Evolutionary conservation across 2,888 invertebrate genomes (phyloP).

Genomic region (Antheraea yamamai): DNA sequence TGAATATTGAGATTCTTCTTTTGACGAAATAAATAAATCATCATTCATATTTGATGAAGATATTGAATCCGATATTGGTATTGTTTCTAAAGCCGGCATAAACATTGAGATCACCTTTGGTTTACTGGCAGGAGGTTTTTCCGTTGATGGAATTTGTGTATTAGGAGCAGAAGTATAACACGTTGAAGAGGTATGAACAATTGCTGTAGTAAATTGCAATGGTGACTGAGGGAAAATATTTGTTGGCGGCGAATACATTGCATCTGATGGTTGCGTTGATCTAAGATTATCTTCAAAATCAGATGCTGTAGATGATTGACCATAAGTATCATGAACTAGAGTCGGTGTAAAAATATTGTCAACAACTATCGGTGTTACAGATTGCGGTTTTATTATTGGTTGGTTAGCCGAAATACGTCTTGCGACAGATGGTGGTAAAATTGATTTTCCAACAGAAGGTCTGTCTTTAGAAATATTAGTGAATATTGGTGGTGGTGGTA

Average conservation of each 20-base stretch:
- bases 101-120: too few relatives aligned
- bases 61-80: background rate
- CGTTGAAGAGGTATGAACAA: background rate
- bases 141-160: background rate
- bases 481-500: slow-evolving; percentile 75
- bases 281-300: background rate
- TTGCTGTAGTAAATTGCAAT: background rate
- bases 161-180: background rate
- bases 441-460: slow-evolving; percentile 50
- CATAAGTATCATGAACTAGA: slow-evolving; percentile 28
- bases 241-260: background rate
- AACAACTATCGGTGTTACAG: slow-evolving; percentile 35
- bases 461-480: slow-evolving; percentile 51
- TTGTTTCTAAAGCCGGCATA: background rate
- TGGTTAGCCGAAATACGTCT: slow-evolving; percentile 65
- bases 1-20: background rate
- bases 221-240: background rate
- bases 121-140: background rate
- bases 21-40: background rate
- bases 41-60: background rate
- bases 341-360: slow-evolving; percentile 64
- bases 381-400: slow-evolving; percentile 56
- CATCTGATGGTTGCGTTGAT: background rate
- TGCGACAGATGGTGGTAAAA: slow-evolving; percentile 72
- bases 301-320: background rate